A percentile compares a stretch with the other conserved stretches of the same genome.
Evolutionary conservation across 2,888 invertebrate genomes (phyloP).

Genomic region (Leptinotarsa peninsularis): DNA sequence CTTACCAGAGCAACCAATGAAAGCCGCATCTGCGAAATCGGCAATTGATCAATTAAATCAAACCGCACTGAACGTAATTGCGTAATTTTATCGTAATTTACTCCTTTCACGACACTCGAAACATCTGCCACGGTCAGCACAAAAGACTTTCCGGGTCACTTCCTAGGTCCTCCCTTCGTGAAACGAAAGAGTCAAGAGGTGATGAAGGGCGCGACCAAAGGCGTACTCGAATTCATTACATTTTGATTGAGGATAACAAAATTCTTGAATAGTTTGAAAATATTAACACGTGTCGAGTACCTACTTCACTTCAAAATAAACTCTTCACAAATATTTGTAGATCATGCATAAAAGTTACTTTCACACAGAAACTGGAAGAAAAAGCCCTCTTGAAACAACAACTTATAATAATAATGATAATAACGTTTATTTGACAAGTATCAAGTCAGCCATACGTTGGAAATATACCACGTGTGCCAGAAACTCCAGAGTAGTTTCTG

Average conservation of each 20-base stretch:
- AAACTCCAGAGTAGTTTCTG: too few relatives aligned
- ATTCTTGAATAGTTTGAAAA: too few relatives aligned
- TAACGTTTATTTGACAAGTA: too few relatives aligned
- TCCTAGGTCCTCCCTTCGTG: constrained; percentile 14
- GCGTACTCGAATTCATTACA: background rate
- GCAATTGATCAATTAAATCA: constrained; percentile 34
- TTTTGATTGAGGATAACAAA: background rate
- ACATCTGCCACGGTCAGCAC: constrained; percentile 1
- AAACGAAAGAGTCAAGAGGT: constrained; percentile 15
- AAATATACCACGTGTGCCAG: too few relatives aligned
- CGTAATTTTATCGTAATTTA: constrained; percentile 38
- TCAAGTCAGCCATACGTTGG: too few relatives aligned
- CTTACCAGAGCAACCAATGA: constrained; percentile 24
- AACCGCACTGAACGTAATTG: constrained; percentile 30
- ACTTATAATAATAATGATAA: too few relatives aligned
- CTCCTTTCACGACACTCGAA: constrained; percentile 21
- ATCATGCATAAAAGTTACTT: too few relatives aligned
- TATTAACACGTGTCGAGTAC: too few relatives aligned
- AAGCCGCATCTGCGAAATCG: constrained; percentile 25
- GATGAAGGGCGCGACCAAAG: constrained; percentile 17
- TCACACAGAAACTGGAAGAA: too few relatives aligned
- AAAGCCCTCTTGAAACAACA: too few relatives aligned
- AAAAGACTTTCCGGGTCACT: constrained; percentile 18
- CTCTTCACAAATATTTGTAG: too few relatives aligned
- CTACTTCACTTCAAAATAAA: too few relatives aligned